Conservation (phyloP, 2,113 vertebrate species). For the Melanerpes formicivorus region DNA sequence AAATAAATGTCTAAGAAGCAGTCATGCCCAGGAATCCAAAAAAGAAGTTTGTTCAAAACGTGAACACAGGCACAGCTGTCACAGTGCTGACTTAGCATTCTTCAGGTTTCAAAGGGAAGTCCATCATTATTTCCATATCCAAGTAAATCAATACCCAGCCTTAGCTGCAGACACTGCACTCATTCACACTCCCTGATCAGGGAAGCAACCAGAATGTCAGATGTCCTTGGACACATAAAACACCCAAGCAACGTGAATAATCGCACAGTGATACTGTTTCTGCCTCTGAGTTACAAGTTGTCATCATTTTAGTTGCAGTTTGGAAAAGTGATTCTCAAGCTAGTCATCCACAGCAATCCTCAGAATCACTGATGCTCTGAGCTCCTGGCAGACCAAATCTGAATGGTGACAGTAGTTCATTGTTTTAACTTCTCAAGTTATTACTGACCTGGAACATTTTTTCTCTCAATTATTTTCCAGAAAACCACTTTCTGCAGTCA, state of each 20-base stretch:
- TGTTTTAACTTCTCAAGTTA: neutral
- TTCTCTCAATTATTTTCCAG: neutral
- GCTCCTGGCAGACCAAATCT: neutral
- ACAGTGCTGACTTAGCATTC: constrained; percentile 48
- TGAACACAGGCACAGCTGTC: constrained; percentile 54
- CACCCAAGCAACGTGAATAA: neutral
- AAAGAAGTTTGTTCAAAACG: constrained; percentile 55
- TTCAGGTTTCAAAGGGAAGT: constrained; percentile 52
- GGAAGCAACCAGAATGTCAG: neutral
- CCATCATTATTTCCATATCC: constrained; percentile 7
- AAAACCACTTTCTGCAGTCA: neutral
- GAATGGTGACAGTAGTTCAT: neutral
- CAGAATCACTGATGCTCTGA: rapidly evolving
- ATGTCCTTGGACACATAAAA: neutral
- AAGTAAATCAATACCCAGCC: neutral
- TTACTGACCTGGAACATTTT: neutral
- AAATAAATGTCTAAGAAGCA: constrained; percentile 25
- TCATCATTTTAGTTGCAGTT: neutral
- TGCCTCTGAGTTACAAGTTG: neutral
- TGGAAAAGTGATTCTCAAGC: neutral
- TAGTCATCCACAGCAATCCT: neutral
- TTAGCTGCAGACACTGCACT: neutral
- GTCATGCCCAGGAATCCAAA: constrained; percentile 36
- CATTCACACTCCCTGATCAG: neutral
- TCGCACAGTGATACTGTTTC: neutral